Evolutionary conservation across 2,113 vertebrate genomes (phyloP).

Genomic region (Morone saxatilis): DNA sequence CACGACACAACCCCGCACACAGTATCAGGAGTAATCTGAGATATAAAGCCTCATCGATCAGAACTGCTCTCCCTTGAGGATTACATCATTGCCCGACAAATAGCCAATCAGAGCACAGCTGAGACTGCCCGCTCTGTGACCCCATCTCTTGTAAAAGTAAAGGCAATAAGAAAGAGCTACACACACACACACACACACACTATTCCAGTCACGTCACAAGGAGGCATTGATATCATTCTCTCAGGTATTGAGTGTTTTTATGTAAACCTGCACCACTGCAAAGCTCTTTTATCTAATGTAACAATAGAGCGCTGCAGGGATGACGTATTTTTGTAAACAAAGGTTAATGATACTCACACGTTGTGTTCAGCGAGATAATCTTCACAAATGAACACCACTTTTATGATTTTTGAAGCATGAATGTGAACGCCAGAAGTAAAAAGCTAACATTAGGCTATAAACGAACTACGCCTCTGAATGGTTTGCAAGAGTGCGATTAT

Average conservation of each 20-base stretch:
- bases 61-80: constrained; percentile 57
- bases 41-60: constrained; percentile 74
- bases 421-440: too few species aligned
- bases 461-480: too few species aligned
- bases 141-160: constrained; percentile 61
- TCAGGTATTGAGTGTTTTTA: constrained; percentile 33
- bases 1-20: constrained; percentile 44
- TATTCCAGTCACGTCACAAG: constrained; percentile 38
- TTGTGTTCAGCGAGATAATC: too few species aligned
- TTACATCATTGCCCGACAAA: constrained; percentile 70
- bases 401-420: too few species aligned
- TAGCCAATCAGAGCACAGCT: constrained; percentile 67
- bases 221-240: constrained; percentile 45
- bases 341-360: too few species aligned
- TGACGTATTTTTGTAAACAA: too few species aligned
- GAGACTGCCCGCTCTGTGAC: constrained; percentile 66
- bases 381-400: too few species aligned
- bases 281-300: neutral
- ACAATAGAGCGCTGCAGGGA: neutral
- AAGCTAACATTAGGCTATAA: too few species aligned
- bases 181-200: constrained; percentile 15
- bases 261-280: constrained; percentile 45
- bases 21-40: constrained; percentile 62
- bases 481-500: too few species aligned
- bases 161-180: constrained; percentile 42